Conservation (phyloP, 1,140 invertebrate species). For the Orchesella cincta region DNA sequence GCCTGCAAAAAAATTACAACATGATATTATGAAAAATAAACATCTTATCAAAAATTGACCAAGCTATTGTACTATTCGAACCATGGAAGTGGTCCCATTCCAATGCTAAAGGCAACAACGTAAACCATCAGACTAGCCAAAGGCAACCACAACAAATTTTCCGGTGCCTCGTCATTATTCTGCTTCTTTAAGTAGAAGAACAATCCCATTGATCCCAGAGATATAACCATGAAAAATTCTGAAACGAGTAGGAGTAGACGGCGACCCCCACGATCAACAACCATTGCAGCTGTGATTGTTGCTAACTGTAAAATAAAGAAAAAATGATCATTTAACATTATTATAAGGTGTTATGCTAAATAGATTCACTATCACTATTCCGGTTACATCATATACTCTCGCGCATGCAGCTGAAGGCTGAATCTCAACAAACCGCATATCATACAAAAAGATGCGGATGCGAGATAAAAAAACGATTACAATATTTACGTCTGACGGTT, state of each 20-base stretch:
- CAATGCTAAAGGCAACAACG: constrained; percentile 60
- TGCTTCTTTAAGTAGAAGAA: constrained; percentile 57
- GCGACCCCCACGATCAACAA: constrained; percentile 73
- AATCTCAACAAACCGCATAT: too few relatives aligned
- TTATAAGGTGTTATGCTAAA: too few relatives aligned
- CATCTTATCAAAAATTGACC: not conserved
- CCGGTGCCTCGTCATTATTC: constrained; percentile 14
- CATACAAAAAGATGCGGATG: too few relatives aligned
- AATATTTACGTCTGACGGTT: too few relatives aligned
- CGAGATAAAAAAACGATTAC: too few relatives aligned
- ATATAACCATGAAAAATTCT: constrained; percentile 51
- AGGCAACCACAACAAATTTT: constrained; percentile 57
- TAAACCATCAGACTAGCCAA: constrained; percentile 58
- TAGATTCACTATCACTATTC: too few relatives aligned
- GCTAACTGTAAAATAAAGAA: constrained; percentile 53
- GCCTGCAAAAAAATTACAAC: not conserved
- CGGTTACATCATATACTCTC: too few relatives aligned
- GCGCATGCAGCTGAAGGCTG: too few relatives aligned
- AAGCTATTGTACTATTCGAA: not conserved
- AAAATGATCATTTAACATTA: not conserved
- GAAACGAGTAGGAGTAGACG: constrained; percentile 55
- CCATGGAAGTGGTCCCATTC: constrained; percentile 50
- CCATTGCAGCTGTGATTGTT: constrained; percentile 67
- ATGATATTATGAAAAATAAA: not conserved
- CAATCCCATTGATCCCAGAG: constrained; percentile 44